Percentiles rank a stretch among this genome's conserved stretches.
Evolutionary conservation across 2,888 invertebrate genomes (phyloP).

Genomic region (Melipona bicolor): DNA sequence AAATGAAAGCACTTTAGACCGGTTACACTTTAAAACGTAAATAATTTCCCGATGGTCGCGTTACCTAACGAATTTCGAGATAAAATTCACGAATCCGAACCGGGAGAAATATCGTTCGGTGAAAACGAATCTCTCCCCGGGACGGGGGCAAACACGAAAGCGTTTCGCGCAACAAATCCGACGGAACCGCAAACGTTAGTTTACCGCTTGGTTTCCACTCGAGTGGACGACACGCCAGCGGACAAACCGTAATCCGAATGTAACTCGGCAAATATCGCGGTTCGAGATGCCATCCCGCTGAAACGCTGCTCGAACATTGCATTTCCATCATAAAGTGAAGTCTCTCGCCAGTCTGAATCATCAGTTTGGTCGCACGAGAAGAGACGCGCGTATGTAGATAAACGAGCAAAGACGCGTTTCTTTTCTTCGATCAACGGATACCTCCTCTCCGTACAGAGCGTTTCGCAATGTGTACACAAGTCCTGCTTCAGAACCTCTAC

Average conservation of each 20-base stretch:
- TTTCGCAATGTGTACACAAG: background rate
- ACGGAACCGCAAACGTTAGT: conserved; percentile 49
- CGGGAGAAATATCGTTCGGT: background rate
- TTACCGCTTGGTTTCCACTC: conserved; percentile 51
- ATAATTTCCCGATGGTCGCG: background rate
- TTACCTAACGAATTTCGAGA: background rate
- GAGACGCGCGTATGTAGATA: background rate
- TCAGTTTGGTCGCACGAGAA: background rate
- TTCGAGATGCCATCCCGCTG: conserved; percentile 36
- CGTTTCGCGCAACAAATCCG: conserved; percentile 40
- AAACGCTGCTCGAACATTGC: conserved; percentile 39
- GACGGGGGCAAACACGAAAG: conserved; percentile 30
- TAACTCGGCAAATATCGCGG: conserved; percentile 62
- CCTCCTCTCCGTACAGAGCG: background rate
- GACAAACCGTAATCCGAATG: conserved; percentile 61
- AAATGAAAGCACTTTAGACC: too few relatives aligned
- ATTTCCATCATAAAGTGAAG: conserved; percentile 42
- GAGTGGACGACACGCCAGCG: conserved; percentile 52
- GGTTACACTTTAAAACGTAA: background rate
- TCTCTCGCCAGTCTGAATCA: conserved; percentile 25
- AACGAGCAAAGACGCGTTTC: background rate
- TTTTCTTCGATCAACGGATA: background rate
- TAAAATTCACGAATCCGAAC: background rate
- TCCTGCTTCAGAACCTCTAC: background rate
- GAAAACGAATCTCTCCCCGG: background rate